Evolutionary conservation across 2,797 vertebrate genomes (phyloP).

Genomic region (Eulemur coronatus): DNA sequence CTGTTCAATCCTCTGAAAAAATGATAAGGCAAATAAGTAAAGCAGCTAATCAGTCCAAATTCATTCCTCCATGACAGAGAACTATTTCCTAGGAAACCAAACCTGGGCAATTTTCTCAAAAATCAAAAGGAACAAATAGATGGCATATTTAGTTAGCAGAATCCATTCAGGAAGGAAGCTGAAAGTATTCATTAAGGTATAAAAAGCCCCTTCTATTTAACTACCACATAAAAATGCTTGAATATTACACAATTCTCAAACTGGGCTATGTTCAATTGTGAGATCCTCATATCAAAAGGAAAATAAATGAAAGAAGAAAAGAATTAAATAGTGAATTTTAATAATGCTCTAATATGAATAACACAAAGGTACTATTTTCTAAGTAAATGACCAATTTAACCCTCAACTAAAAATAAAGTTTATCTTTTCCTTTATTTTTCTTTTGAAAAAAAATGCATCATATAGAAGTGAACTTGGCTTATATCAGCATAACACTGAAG

Average conservation of each 20-base stretch:
- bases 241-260: background rate
- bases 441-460: background rate
- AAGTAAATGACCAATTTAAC: slow-evolving; percentile 32
- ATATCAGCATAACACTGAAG: background rate
- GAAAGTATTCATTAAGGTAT: slow-evolving; percentile 59
- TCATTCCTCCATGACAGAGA: slow-evolving; percentile 43
- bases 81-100: slow-evolving; percentile 71
- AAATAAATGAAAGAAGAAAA: slow-evolving; percentile 46
- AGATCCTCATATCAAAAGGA: background rate
- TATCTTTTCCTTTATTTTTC: background rate
- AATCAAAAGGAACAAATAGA: slow-evolving; percentile 69
- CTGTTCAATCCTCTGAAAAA: slow-evolving; percentile 38
- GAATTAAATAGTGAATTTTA: slow-evolving; percentile 38
- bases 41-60: slow-evolving; percentile 64
- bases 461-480: background rate
- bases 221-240: background rate
- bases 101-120: slow-evolving; percentile 64
- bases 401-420: slow-evolving; percentile 30
- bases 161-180: slow-evolving; percentile 51
- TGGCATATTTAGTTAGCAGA: slow-evolving; percentile 58
- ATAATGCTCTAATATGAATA: background rate
- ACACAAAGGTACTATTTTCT: background rate
- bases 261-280: background rate
- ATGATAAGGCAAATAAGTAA: slow-evolving; percentile 45
- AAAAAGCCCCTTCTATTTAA: slow-evolving; percentile 39